A percentile compares a stretch with the other conserved stretches of the same genome.
Evolutionary conservation across 2,113 vertebrate genomes (phyloP).

Genomic region (Corydoras sp.): DNA sequence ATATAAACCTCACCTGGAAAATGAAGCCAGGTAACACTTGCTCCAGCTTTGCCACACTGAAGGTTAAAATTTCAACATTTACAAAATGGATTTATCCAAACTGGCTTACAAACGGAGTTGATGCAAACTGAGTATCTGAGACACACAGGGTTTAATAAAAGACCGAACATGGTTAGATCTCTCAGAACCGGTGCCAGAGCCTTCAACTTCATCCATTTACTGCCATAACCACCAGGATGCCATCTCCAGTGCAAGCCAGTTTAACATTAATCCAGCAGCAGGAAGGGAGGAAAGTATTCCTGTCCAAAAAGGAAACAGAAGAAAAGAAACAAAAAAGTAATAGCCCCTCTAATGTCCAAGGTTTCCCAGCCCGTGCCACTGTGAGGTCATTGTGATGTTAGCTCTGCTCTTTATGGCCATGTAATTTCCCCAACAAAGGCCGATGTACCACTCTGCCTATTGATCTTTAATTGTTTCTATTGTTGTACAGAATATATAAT

Average conservation of each 20-base stretch:
- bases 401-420: slow-evolving; percentile 17
- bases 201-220: too few species aligned
- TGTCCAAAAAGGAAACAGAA: neutral
- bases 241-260: neutral
- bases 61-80: too few species aligned
- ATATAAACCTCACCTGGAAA: too few species aligned
- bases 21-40: too few species aligned
- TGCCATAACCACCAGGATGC: too few species aligned
- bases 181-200: too few species aligned
- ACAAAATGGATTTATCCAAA: too few species aligned
- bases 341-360: neutral
- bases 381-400: slow-evolving; percentile 27
- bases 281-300: neutral
- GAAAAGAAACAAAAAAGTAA: neutral
- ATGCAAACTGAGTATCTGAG: too few species aligned
- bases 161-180: too few species aligned
- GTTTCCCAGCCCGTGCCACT: slow-evolving; percentile 15
- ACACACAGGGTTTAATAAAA: too few species aligned
- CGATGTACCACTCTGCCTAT: slow-evolving; percentile 28
- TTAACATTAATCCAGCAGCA: neutral
- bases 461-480: slow-evolving; percentile 28
- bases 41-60: too few species aligned
- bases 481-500: slow-evolving; percentile 29
- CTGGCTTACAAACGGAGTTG: too few species aligned
- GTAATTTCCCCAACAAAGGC: slow-evolving; percentile 28